phyloP scores from a whole-genome alignment of 2,113 vertebrate species.

The Caranx ignobilis region DNA sequence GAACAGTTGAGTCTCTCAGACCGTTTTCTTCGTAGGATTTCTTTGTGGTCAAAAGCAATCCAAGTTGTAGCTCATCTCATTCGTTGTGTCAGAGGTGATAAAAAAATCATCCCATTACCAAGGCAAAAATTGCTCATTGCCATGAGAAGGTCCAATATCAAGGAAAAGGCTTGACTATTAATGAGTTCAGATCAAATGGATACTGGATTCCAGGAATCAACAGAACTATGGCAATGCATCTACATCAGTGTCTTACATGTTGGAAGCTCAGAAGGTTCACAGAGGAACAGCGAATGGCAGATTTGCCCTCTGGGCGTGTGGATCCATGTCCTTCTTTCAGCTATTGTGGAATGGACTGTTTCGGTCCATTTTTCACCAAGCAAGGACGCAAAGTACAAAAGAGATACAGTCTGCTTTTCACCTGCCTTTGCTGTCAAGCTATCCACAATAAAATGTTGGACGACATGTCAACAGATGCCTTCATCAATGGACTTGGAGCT shows the following conservation, averaged over 20 bases:
- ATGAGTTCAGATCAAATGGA: slow-evolving; percentile 10
- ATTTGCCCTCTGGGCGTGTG: neutral
- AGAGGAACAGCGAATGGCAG: slow-evolving; percentile 15
- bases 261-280: neutral
- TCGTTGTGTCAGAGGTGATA: neutral
- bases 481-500: slow-evolving; percentile 41
- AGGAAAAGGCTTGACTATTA: slow-evolving; percentile 10
- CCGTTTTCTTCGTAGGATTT: neutral
- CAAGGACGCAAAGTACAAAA: slow-evolving; percentile 20
- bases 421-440: slow-evolving; percentile 3
- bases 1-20: neutral
- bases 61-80: neutral
- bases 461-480: slow-evolving; percentile 37
- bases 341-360: slow-evolving; percentile 41
- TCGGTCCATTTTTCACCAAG: slow-evolving; percentile 37
- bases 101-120: neutral
- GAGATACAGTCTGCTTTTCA: slow-evolving; percentile 41
- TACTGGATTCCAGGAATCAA: slow-evolving; percentile 23
- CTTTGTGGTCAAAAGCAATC: neutral
- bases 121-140: neutral
- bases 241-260: neutral
- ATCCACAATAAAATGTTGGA: slow-evolving; percentile 49
- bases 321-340: slow-evolving; percentile 18
- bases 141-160: slow-evolving; percentile 8
- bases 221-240: neutral